Evolutionary conservation across 2,113 vertebrate species (phyloP).

Genomic region (Theropithecus gelada): DNA sequence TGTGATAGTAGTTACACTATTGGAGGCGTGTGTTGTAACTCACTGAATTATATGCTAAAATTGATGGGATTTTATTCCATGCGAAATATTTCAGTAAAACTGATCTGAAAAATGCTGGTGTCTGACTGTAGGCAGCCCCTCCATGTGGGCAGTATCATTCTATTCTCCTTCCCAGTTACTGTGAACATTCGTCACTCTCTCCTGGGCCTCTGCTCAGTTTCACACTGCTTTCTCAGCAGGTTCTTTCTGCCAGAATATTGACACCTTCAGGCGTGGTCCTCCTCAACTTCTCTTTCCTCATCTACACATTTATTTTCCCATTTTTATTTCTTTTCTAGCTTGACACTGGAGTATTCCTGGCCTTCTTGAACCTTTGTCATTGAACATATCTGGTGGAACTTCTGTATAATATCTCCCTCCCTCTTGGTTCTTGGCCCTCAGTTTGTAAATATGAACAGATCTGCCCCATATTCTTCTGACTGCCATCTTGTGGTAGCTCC

Average conservation of each 20-base stretch:
- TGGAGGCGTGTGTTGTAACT: not conserved
- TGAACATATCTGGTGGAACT: not conserved
- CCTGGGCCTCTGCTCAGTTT: not conserved
- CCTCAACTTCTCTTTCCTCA: not conserved
- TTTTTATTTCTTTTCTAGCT: not conserved
- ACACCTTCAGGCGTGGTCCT: not conserved
- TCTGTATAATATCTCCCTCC: not conserved
- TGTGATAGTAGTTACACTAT: not conserved
- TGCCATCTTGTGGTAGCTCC: not conserved
- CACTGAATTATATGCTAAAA: not conserved
- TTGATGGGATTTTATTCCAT: not conserved
- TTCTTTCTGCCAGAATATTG: not conserved
- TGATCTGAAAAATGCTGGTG: not conserved
- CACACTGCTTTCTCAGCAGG: not conserved
- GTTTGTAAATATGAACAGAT: not conserved
- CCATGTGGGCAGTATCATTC: not conserved
- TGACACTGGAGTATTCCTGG: not conserved
- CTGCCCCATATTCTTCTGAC: not conserved
- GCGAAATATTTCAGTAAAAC: not conserved
- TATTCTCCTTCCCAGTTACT: not conserved
- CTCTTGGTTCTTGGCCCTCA: not conserved
- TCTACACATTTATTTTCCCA: not conserved
- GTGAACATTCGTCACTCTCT: not conserved
- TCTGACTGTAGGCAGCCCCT: not conserved
- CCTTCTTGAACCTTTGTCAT: not conserved